Evolutionary conservation across 1,140 invertebrate species (phyloP), one percentile per base, ranked within the genome.

Genomic region (Sitophilus oryzae): DNA sequence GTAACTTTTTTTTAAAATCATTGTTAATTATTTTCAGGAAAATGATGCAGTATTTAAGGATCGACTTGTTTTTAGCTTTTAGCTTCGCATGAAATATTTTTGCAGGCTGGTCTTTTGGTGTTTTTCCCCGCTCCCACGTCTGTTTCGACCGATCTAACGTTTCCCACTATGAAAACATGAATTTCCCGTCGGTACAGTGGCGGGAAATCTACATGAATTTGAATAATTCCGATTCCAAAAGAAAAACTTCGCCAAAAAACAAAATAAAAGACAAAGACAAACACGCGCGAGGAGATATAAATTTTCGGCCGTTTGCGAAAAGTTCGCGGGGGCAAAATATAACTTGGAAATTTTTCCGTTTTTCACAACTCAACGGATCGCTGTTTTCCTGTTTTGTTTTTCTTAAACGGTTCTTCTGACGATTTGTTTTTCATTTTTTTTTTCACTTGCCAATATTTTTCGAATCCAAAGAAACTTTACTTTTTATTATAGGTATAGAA

Each of bases 211-310:
- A 49, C 53, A 56, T 56, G 45, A 49, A 56, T 56, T 56, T 56
- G 53, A 56, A 56, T 56, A 56, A 56, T 43, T 56, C 37, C 45
- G 21, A 36, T 42, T n/a, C 43, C 25, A 49, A 56, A 56, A 40
- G 22, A 56, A 55, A 56, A 56, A 48, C 37, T 49, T 43, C 35
- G 46, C 38, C 37, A 56, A 56, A 56, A 48, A 48, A 56, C 21
- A 56, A 56, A 56, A 56, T 46, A 56, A 56, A 56, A 49, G 45
- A 49, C 45, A 56, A 56, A 56, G 45, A 56, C 53, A 49, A 56
- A 54, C 52, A 53, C 51, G 43, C n/a, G 40, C 44, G 52, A 37
- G 25, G 19, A 30, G 52, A 56, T 42, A 56, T 56, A 56, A 48
- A 56, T 56, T 49, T 56, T 56, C 53, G 46, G 44, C 38, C 35